These are phyloP conservation scores for Alethe castanea DNA, from an alignment of 2,113 vertebrate genomes.

Conservation along the genomic window DNA sequence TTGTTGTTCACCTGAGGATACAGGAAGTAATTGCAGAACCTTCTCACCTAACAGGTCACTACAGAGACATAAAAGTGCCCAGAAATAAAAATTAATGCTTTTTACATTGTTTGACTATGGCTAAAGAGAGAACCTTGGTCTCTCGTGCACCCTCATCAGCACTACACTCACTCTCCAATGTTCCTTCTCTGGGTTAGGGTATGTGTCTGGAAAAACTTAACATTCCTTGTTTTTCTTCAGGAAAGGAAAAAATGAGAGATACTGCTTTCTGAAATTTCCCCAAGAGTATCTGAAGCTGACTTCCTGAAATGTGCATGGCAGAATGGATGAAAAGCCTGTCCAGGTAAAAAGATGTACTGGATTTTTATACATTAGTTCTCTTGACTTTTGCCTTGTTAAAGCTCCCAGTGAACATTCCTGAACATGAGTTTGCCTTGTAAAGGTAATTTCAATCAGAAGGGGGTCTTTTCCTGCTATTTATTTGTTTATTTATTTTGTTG, in stretches of 20 bases:
- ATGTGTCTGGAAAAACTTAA: neutral
- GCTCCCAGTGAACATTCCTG: neutral
- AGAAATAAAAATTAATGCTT: neutral
- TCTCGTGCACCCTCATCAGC: neutral
- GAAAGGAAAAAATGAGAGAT: neutral
- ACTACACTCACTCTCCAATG: neutral
- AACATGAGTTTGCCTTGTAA: neutral
- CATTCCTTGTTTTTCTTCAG: neutral
- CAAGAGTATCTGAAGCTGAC: neutral
- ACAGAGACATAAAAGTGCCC: neutral
- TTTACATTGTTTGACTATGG: neutral
- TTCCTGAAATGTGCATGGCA: neutral
- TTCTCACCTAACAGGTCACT: neutral
- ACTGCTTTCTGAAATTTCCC: neutral
- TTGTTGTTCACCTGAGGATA: neutral
- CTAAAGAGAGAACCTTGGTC: neutral
- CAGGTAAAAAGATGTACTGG: neutral
- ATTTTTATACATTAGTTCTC: neutral
- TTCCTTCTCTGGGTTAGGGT: neutral
- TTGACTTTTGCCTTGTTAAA: neutral
- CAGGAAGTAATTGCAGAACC: neutral
- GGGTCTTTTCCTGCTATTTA: neutral
- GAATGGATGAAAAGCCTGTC: neutral
- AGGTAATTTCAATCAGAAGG: slow-evolving; percentile 5
- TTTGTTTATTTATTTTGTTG: neutral